Percentiles rank a stretch among this genome's conserved stretches.
These are phyloP conservation scores for Pygathrix nemaeus DNA, from an alignment of 2,113 vertebrate genomes.

Conservation along the genomic window DNA sequence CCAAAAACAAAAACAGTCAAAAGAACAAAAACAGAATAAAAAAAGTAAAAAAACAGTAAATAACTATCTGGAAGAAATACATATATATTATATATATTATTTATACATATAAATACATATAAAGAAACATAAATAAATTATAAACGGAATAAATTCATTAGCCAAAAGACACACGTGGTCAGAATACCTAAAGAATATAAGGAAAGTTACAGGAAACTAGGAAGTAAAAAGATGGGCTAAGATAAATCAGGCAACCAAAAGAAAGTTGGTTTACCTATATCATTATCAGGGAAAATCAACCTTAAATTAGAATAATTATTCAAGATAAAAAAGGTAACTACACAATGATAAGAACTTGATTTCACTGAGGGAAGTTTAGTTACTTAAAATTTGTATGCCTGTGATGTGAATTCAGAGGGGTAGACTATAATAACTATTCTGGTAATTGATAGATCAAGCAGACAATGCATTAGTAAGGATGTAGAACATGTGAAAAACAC, in stretches of 20 bases:
- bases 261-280: neutral
- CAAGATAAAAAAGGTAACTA: neutral
- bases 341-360: neutral
- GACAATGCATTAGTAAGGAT: neutral
- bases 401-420: neutral
- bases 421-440: neutral
- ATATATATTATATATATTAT: neutral
- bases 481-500: neutral
- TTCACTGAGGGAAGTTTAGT: neutral
- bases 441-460: neutral
- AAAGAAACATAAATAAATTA: neutral
- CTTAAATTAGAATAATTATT: conserved; percentile 2
- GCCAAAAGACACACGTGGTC: neutral
- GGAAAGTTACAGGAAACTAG: neutral
- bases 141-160: neutral
- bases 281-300: conserved; percentile 10
- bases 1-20: neutral
- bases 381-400: neutral
- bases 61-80: neutral
- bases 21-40: neutral
- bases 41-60: neutral
- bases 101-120: neutral
- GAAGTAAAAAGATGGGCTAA: neutral
- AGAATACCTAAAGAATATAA: neutral
- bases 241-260: neutral